Evolutionary conservation across 2,888 invertebrate genomes (phyloP), one percentile per base, ranked within the genome.

Genomic region (Chymomyza amoena): DNA sequence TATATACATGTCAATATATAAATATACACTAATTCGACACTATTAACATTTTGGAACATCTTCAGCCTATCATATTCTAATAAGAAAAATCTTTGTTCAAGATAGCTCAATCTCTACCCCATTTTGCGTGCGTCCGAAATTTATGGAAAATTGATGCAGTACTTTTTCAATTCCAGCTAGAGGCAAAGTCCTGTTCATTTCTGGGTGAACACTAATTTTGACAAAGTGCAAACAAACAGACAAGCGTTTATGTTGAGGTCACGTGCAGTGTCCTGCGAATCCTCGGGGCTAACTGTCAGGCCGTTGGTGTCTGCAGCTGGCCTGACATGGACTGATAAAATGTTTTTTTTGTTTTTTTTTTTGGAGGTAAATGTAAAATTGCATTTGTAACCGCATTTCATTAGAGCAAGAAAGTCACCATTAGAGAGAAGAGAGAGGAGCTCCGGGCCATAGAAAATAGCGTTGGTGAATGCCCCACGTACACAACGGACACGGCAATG

Each of bases 211-310:
- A 83, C 84, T 85, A 87, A 84, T 85, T 87, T 85, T 84, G 85
- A 87, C 87, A 87, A 83, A 87, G 87, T 87, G 87, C 87, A 84
- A 84, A 84, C 84, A 83, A 82, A 87, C 85, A 80, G 80, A 81
- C 25, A 83, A 71, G 6, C 39, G 13, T 45, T 54, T 54, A 13
- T 57, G 57, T 20, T 57, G 57, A 16, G 20, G 25, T 57, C 28
- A 62, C 28, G 20, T 28, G 6, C 51, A 51, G 25, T 18, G 15
- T 51, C 18, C 61, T 10, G 61, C 45, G 16, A 20, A 16, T 39
- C 15, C 61, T 20, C 18, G n/a, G n/a, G 13, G 5, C 51, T 32
- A 32, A 28, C 51, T 51, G 13, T 0, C 36, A 9, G 36, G 6
- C 7, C 6, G 7, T 7, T 36, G 36, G 36, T 36, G 36, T 36